Evolutionary conservation across 1,140 invertebrate genomes (phyloP).

Genomic region (Lethocerus indicus): DNA sequence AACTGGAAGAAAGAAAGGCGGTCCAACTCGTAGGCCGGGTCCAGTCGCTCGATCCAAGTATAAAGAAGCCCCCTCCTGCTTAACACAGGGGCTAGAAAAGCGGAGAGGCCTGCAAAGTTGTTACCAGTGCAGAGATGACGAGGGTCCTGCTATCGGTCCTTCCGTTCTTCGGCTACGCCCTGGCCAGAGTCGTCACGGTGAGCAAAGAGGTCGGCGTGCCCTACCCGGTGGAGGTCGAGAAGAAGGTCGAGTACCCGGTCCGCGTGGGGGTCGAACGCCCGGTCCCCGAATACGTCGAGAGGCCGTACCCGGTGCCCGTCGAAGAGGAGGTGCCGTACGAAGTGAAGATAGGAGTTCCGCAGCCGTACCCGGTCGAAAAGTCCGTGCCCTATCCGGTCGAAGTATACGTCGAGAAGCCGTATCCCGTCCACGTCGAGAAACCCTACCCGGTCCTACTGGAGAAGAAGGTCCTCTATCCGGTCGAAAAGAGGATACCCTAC

Average conservation of each 20-base stretch:
- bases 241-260: conserved; percentile 16
- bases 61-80: too few species aligned
- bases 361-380: conserved; percentile 37
- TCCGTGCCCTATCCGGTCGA: conserved; percentile 31
- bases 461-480: conserved; percentile 42
- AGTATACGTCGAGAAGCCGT: conserved; percentile 33
- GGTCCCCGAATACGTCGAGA: conserved; percentile 9
- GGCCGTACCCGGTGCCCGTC: conserved; percentile 16
- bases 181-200: too few species aligned
- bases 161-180: too few species aligned
- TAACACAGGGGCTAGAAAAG: too few species aligned
- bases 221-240: conserved; percentile 16
- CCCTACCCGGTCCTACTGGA: conserved; percentile 40
- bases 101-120: too few species aligned
- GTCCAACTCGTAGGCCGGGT: too few species aligned
- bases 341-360: conserved; percentile 13
- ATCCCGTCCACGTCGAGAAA: conserved; percentile 24
- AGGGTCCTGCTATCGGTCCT: too few species aligned
- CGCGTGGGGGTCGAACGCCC: conserved; percentile 13
- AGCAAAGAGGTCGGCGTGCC: conserved; percentile 10
- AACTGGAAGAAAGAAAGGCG: too few species aligned
- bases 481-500: conserved; percentile 14
- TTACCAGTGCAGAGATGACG: too few species aligned
- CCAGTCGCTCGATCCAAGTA: too few species aligned
- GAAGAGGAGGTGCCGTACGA: conserved; percentile 16